Base-by-base conservation (phyloP, 2,113 vertebrate genomes). In the Platycercus adscitus region DNA sequence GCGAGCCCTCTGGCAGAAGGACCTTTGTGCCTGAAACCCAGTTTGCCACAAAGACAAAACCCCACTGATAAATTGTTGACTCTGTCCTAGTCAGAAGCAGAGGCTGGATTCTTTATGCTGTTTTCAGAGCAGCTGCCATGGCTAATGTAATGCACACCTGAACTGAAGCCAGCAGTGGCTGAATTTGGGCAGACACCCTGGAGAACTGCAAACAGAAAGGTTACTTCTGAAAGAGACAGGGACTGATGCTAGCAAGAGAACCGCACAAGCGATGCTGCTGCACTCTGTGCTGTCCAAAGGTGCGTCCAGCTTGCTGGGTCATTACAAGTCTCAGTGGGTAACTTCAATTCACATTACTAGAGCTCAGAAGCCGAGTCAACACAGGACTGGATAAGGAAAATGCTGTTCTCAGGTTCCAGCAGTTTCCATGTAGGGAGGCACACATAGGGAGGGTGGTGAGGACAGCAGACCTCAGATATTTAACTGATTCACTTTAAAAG, bases 191-290 rank as follows among this genome's bases (percentile, higher is more conserved):
- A 91, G 69, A 50, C 28, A 60, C 31, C 33, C n/a, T 33, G 24
- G 17, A 50, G 33, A 77, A 71, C 39, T 25, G 13, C 2, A 12
- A 41, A n/a, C 52, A 33, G 13, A 37, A 46, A 65, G 7, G 11
- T 52, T 49, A 56, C 65, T n/a, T 63, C 37, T 52, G 64, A n/a
- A 53, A n/a, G 61, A 35, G 60, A 2, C 14, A 39, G 37, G 64
- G 46, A 9, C 15, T 25, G 28, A 18, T 43, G 61, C 13, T 11
- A 43, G 15, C 4, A 39, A 39, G 66, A 25, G 39, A 81, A 7
- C 31, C 5, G 2, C 43, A 33, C 0, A 9, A 53, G 75, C 0
- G 0, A 2, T 13, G 28, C 41, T 82, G 50, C 60, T 55, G 61
- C 79, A 66, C 41, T 33, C 81, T n/a, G 17, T 5, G 20, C 55